Percentiles rank a stretch among this genome's conserved stretches.
Conservation (phyloP, 2,888 invertebrate species). For the Entomobrya proxima region DNA sequence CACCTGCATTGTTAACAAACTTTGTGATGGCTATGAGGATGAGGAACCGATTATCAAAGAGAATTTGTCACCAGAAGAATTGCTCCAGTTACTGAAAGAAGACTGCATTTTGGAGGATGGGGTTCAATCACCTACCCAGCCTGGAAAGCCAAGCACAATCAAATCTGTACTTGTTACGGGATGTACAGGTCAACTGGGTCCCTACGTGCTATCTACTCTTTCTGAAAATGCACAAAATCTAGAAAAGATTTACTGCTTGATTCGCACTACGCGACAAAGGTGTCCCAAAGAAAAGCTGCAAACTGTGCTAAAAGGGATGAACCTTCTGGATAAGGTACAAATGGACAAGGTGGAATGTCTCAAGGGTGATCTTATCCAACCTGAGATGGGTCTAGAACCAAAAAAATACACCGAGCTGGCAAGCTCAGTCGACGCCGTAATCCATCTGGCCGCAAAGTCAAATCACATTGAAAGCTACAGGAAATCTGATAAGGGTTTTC, state of each 20-base stretch:
- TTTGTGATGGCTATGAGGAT: neutral
- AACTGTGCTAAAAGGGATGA: neutral
- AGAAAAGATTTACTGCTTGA: slow-evolving; percentile 45
- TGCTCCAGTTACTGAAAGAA: slow-evolving; percentile 16
- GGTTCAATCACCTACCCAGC: neutral
- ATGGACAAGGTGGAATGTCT: neutral
- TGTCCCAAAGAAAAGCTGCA: neutral
- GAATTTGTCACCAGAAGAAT: slow-evolving; percentile 40
- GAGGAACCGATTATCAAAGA: neutral
- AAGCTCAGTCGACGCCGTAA: slow-evolving; percentile 18
- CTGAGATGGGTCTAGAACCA: neutral
- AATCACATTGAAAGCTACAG: slow-evolving; percentile 54
- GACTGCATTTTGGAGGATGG: slow-evolving; percentile 50
- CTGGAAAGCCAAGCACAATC: neutral
- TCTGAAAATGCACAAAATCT: neutral
- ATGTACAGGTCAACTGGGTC: slow-evolving; percentile 59
- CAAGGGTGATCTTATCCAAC: neutral
- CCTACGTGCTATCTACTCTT: slow-evolving; percentile 45
- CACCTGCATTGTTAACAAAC: neutral
- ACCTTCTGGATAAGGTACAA: neutral
- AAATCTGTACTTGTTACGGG: slow-evolving; percentile 53
- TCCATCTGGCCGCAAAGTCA: slow-evolving; percentile 42
- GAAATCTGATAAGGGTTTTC: neutral
- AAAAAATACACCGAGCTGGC: neutral
- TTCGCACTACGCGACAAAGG: slow-evolving; percentile 10